Evolutionary conservation across 1,140 invertebrate species (phyloP).

Genomic region (Paraescarpia echinospica): DNA sequence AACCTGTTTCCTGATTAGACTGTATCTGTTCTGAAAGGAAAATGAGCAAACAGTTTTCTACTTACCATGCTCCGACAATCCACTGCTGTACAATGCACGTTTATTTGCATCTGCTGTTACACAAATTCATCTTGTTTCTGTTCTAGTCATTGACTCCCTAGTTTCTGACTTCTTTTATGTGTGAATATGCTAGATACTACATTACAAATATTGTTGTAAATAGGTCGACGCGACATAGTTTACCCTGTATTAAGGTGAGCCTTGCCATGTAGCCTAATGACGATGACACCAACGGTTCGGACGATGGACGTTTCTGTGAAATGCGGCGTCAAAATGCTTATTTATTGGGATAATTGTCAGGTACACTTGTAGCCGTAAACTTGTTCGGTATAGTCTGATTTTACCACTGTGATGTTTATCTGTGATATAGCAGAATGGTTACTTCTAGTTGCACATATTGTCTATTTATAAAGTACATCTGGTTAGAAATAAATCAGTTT

Average conservation of each 20-base stretch:
- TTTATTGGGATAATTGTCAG: constrained; percentile 6
- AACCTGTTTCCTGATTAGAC: no score
- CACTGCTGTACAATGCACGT: not conserved
- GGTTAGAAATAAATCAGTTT: not conserved
- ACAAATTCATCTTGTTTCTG: not conserved
- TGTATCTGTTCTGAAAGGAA: not conserved
- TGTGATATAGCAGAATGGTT: not conserved
- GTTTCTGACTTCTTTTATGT: not conserved
- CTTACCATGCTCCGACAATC: not conserved
- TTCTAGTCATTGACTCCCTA: not conserved
- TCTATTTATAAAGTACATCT: not conserved
- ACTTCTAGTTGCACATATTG: not conserved
- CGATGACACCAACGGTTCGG: not conserved
- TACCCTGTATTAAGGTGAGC: not conserved
- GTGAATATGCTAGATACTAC: not conserved
- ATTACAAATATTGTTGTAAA: not conserved
- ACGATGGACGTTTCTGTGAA: not conserved
- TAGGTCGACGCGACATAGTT: not conserved
- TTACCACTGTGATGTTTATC: not conserved
- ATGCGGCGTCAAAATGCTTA: not conserved
- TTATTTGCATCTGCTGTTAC: not conserved
- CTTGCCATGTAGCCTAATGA: not conserved
- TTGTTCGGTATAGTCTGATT: not conserved
- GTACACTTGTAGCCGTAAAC: not conserved
- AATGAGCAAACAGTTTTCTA: not conserved